Conservation (phyloP, 2,797 vertebrate species). For the Acipenser oxyrinchus region DNA sequence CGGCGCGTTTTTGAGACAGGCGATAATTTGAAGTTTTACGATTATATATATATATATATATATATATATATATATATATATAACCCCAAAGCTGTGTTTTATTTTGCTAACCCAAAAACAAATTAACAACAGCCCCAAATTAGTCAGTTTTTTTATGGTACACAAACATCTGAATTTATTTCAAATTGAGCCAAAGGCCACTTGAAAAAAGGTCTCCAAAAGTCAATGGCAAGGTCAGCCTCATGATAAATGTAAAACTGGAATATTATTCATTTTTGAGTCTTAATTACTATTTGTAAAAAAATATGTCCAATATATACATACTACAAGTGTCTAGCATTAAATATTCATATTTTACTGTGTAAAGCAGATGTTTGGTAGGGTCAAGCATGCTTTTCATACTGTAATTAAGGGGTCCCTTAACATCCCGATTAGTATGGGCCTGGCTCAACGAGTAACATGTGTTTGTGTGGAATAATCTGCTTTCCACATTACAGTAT, state of each 20-base stretch:
- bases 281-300: slow-evolving; percentile 19
- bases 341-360: slow-evolving; percentile 6
- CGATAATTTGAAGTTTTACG: no score
- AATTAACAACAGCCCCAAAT: no score
- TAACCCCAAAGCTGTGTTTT: no score
- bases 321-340: slow-evolving; percentile 4
- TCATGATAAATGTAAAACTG: slow-evolving; percentile 7
- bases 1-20: no score
- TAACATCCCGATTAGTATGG: neutral
- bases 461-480: neutral
- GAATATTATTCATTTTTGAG: slow-evolving; percentile 12
- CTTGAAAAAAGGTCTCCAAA: no score
- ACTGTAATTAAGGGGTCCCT: neutral
- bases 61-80: no score
- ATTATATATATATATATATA: no score
- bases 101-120: no score
- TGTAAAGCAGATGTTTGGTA: slow-evolving; percentile 12
- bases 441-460: neutral
- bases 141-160: no score
- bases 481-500: slow-evolving; percentile 7
- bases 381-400: neutral
- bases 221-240: no score
- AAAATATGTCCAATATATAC: slow-evolving; percentile 13
- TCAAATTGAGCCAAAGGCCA: no score
- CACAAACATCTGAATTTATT: no score